Evolutionary conservation across 2,888 invertebrate genomes (phyloP).

Genomic region (Protophormia terraenovae): DNA sequence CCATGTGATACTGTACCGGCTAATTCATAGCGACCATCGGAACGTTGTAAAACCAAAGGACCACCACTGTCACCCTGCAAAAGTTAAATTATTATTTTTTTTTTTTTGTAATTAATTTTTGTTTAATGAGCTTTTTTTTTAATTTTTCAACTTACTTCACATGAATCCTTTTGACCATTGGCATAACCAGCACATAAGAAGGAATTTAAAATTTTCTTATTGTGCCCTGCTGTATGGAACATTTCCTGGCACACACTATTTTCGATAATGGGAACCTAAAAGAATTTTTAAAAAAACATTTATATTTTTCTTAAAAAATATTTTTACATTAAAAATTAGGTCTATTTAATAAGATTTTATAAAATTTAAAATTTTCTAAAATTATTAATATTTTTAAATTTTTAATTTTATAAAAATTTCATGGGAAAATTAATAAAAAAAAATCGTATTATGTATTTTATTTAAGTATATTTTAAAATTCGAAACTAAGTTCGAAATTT

Average conservation of each 20-base stretch:
- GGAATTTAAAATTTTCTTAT: slow-evolving; percentile 91
- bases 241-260: slow-evolving; percentile 96
- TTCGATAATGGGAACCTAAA: slow-evolving; percentile 92
- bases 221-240: slow-evolving; percentile 95
- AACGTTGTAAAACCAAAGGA: slow-evolving; percentile 90
- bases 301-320: no score
- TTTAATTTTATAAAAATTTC: no score
- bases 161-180: slow-evolving; percentile 95
- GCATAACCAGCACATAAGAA: slow-evolving; percentile 97
- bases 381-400: no score
- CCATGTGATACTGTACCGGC: slow-evolving; percentile 97
- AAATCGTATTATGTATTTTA: no score
- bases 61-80: slow-evolving; percentile 95
- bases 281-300: no score
- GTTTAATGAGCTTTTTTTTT: not conserved
- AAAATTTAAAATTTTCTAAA: no score
- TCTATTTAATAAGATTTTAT: no score
- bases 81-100: not conserved
- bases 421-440: no score
- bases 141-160: slow-evolving; percentile 86
- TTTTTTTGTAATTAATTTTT: no score
- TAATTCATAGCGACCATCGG: slow-evolving; percentile 92
- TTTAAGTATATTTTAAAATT: no score
- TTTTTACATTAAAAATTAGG: no score
- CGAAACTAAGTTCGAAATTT: no score